Evolutionary conservation across 2,888 invertebrate genomes (phyloP).

Genomic region (Portevinia maculata): DNA sequence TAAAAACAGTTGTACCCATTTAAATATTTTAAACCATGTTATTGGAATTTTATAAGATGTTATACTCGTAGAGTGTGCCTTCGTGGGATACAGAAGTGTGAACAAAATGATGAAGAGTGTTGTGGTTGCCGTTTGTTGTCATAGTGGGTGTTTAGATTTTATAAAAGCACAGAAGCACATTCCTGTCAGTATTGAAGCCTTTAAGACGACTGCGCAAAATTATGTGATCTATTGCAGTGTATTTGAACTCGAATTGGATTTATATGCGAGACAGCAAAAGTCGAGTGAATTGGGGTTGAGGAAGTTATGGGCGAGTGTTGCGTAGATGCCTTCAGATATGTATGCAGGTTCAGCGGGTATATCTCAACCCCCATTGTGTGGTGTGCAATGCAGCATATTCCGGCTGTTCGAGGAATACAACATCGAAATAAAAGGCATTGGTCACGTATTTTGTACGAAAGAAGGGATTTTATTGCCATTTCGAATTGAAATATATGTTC

Average conservation of each 20-base stretch:
- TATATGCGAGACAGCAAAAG: slow-evolving; percentile 46
- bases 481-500: slow-evolving; percentile 81
- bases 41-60: slow-evolving; percentile 67
- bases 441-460: slow-evolving; percentile 83
- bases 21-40: slow-evolving; percentile 72
- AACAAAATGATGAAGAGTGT: slow-evolving; percentile 57
- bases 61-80: neutral
- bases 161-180: too few relatives aligned
- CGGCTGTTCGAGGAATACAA: slow-evolving; percentile 71
- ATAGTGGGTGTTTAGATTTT: neutral
- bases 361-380: slow-evolving; percentile 32
- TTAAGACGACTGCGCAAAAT: neutral
- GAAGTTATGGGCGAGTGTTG: slow-evolving; percentile 1
- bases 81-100: slow-evolving; percentile 33
- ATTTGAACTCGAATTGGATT: slow-evolving; percentile 56
- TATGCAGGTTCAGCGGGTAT: slow-evolving; percentile 31
- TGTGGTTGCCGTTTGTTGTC: slow-evolving; percentile 4
- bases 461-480: slow-evolving; percentile 82
- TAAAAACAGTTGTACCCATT: slow-evolving; percentile 48
- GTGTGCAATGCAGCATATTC: slow-evolving; percentile 67
- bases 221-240: slow-evolving; percentile 56
- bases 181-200: neutral
- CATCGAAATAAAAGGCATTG: slow-evolving; percentile 83
- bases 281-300: slow-evolving; percentile 51
- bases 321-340: slow-evolving; percentile 37